Conservation (phyloP, 1,140 invertebrate species). For the Phymastichus coffea region DNA sequence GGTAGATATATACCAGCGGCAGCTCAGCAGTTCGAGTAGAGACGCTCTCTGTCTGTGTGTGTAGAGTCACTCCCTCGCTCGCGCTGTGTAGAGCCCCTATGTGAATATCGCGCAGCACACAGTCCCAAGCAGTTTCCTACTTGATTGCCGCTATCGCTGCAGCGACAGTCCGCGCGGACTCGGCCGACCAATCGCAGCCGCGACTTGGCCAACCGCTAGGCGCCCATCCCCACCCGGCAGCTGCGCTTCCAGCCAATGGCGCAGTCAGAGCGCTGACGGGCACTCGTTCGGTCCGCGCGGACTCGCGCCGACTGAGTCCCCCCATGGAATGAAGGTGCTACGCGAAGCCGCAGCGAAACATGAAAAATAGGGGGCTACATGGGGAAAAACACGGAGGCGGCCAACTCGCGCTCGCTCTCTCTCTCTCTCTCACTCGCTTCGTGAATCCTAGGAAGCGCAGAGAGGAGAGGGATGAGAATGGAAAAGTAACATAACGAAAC, state of each 20-base stretch:
- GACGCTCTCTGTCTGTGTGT: too few relatives aligned
- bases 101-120: constrained; percentile 56
- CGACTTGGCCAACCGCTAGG: too few relatives aligned
- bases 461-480: constrained; percentile 52
- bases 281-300: constrained; percentile 46
- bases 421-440: background rate
- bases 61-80: too few relatives aligned
- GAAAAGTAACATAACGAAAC: constrained; percentile 60
- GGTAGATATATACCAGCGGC: constrained; percentile 25
- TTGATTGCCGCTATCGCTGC: constrained; percentile 59
- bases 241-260: constrained; percentile 38
- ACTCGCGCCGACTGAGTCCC: constrained; percentile 30
- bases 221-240: constrained; percentile 40
- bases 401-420: background rate
- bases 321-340: constrained; percentile 54
- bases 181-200: constrained; percentile 43
- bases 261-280: constrained; percentile 24
- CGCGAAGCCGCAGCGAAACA: constrained; percentile 59
- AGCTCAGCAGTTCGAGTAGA: constrained; percentile 13
- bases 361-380: constrained; percentile 58
- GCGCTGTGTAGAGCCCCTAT: constrained; percentile 39
- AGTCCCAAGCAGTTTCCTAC: constrained; percentile 58
- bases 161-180: too few relatives aligned
- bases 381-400: constrained; percentile 53
- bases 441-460: constrained; percentile 6